phyloP scores from a whole-genome alignment of 2,888 invertebrate genomes.

The Bruchidius siliquastri region DNA sequence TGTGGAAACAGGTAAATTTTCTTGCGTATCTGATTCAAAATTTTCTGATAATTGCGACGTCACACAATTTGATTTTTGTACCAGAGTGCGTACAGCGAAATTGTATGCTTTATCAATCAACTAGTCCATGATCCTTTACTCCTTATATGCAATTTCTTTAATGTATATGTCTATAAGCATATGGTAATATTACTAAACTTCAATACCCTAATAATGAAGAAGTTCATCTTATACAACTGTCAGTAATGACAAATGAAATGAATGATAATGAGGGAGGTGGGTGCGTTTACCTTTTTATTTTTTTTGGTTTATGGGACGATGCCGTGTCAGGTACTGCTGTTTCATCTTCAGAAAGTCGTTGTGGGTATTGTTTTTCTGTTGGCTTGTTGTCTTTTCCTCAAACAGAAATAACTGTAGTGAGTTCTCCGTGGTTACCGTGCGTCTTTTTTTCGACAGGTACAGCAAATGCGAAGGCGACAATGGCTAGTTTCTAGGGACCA shows the following conservation, averaged over 20 bases:
- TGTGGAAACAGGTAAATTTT: no score
- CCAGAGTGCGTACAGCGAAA: no score
- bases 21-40: no score
- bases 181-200: not conserved
- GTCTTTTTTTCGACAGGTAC: conserved; percentile 39
- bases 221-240: not conserved
- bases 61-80: no score
- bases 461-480: conserved; percentile 48
- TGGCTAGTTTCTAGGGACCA: conserved; percentile 43
- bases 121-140: no score
- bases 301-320: conserved; percentile 27
- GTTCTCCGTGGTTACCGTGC: conserved; percentile 8
- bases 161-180: not conserved
- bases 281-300: conserved; percentile 2
- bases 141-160: no score
- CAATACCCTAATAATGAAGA: not conserved
- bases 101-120: no score
- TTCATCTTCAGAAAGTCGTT: conserved; percentile 2
- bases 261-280: not conserved
- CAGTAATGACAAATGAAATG: not conserved
- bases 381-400: conserved; percentile 6
- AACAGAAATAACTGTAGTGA: conserved; percentile 1
- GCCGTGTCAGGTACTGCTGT: conserved; percentile 23
- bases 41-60: no score
- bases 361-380: conserved; percentile 8